These are phyloP conservation scores for Cynoglossus semilaevis DNA, from an alignment of 2,113 vertebrate genomes.

Conservation along the genomic window DNA sequence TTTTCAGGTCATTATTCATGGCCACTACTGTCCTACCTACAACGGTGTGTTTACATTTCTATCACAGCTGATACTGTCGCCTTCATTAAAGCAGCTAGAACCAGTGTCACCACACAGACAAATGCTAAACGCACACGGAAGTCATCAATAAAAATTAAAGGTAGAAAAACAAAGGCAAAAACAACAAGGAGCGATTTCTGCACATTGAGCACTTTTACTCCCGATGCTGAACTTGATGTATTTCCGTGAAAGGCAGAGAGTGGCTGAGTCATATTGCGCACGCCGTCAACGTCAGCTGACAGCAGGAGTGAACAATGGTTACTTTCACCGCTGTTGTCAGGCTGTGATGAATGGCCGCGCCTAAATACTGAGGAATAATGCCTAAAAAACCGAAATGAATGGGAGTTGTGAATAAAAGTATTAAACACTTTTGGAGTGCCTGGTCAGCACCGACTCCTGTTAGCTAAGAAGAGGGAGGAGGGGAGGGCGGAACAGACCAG, in stretches of 20 bases:
- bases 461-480: constrained; percentile 31
- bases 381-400: constrained; percentile 65
- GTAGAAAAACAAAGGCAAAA: too few species aligned
- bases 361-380: constrained; percentile 60
- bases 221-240: background rate
- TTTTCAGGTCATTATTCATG: too few species aligned
- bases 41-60: too few species aligned
- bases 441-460: constrained; percentile 68
- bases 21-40: too few species aligned
- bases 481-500: background rate
- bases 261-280: constrained; percentile 18
- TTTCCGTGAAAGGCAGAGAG: constrained; percentile 6
- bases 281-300: constrained; percentile 31
- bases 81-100: too few species aligned
- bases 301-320: constrained; percentile 45
- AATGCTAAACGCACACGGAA: too few species aligned
- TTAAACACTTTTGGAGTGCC: constrained; percentile 68
- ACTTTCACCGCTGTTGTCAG: constrained; percentile 56
- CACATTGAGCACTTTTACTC: background rate
- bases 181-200: background rate
- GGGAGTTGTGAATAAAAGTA: constrained; percentile 68
- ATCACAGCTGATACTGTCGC: too few species aligned
- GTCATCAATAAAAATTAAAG: too few species aligned
- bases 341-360: constrained; percentile 65
- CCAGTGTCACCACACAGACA: too few species aligned